Evolutionary conservation across 2,888 invertebrate species (phyloP).

Genomic region (Thalpophila matura): DNA sequence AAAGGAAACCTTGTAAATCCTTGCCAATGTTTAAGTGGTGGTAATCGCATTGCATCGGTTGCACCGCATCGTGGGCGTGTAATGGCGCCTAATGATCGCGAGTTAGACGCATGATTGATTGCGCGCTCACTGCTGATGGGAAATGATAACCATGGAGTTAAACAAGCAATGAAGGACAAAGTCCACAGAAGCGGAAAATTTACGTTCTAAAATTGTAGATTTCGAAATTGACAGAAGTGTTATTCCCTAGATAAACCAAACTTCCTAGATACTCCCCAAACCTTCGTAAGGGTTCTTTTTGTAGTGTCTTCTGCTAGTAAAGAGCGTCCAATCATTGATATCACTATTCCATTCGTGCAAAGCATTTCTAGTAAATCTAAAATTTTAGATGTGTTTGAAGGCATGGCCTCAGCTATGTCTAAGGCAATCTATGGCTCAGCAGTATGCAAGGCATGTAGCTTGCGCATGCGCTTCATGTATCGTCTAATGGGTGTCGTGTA

Average conservation of each 20-base stretch:
- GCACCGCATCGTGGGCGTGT: conserved; percentile 46
- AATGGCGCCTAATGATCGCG: conserved; percentile 43
- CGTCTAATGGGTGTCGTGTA: conserved; percentile 47
- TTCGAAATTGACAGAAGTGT: no score
- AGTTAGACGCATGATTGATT: conserved; percentile 47
- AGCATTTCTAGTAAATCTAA: no score
- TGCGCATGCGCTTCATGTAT: conserved; percentile 32
- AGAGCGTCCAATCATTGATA: no score
- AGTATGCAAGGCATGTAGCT: conserved; percentile 24
- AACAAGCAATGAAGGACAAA: conserved; percentile 39
- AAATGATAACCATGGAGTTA: conserved; percentile 27
- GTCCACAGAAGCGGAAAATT: not conserved
- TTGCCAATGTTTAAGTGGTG: conserved; percentile 22
- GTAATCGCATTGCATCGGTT: conserved; percentile 52
- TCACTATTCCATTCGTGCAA: no score
- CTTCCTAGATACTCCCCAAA: no score
- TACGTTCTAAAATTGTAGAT: no score
- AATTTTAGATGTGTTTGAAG: no score
- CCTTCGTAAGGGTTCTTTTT: no score
- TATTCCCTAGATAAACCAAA: no score
- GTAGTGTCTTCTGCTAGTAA: no score
- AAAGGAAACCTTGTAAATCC: conserved; percentile 40
- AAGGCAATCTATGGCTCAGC: not conserved
- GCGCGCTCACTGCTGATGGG: conserved; percentile 32
- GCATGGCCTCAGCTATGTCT: no score